Percentiles rank a stretch among this genome's conserved stretches.
phyloP scores from a whole-genome alignment of 1,140 invertebrate species.

The Sitobion miscanthi region DNA sequence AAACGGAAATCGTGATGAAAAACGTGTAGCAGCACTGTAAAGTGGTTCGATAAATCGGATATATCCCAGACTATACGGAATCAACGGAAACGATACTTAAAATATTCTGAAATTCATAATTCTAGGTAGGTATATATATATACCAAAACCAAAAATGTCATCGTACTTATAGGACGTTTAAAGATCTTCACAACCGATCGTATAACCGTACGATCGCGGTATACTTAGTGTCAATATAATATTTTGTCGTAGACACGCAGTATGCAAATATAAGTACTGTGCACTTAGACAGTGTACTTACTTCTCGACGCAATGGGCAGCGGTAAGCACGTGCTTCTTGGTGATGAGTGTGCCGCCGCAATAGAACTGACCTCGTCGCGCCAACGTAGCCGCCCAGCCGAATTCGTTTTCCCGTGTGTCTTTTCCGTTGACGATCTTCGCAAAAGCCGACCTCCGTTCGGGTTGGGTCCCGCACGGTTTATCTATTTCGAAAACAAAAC shows the following conservation, averaged over 20 bases:
- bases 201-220: no score
- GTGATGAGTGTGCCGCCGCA: slow-evolving; percentile 85
- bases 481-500: neutral
- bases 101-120: no score
- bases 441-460: slow-evolving; percentile 60
- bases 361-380: slow-evolving; percentile 82
- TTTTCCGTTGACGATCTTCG: slow-evolving; percentile 72
- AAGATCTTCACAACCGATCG: no score
- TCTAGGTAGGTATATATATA: no score
- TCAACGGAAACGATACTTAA: no score
- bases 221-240: no score
- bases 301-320: slow-evolving; percentile 78
- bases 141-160: no score
- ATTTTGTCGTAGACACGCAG: neutral
- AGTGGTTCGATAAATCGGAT: neutral
- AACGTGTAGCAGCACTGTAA: neutral
- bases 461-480: slow-evolving; percentile 33
- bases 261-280: neutral
- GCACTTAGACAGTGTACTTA: slow-evolving; percentile 58
- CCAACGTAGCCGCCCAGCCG: slow-evolving; percentile 81
- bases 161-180: no score
- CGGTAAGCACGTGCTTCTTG: slow-evolving; percentile 76
- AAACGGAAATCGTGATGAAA: neutral
- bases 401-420: slow-evolving; percentile 73
- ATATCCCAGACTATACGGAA: neutral